Evolutionary conservation across 1,140 invertebrate species (phyloP), one percentile per base, ranked within the genome.

Genomic region (Sesamia nonagrioides): DNA sequence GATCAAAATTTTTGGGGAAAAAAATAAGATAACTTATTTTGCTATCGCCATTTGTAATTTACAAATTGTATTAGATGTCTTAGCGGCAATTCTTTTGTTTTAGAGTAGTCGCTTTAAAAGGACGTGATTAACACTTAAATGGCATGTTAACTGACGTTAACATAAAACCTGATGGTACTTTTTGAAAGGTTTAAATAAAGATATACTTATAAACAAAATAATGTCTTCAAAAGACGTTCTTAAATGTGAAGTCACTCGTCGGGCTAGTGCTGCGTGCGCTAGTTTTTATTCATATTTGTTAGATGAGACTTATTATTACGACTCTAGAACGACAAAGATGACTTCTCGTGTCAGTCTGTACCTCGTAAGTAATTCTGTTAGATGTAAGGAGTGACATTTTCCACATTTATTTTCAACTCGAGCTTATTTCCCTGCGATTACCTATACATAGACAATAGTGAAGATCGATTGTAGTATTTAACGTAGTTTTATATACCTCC

Each of bases 1-100:
- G 68, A 88, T 88, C 88, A 89, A 92, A 90, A 90, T 91, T 91
- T 93, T 91, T 85, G 76, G 42, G 27, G 58, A 56, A 60, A 69
- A 48, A 56, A 33, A 61, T 54, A 72, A 80, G 81, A 89, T 85
- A 88, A 91, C 83, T 94, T 95, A 94, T 94, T 95, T 95, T 95
- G 93, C 93, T 92, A 94, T 88, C 82, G 87, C 88, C 68, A 89
- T 90, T 75, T 90, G 86, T 89, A 80, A 90, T 91, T 89, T 92
- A 85, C 83, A 89, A 88, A 91, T 84, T 88, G 75, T 88, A 86
- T 78, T 86, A 84, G 86, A 82, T 71, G 71, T 88, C 85, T 82
- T 85, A 89, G 74, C 79, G 82, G 82, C 85, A 82, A 81, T 77
- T 61, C 78, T 83, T 90, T 89, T 80, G 15, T 90, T 91, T 27